Evolutionary conservation across 2,797 vertebrate genomes (phyloP).

Genomic region (Pristis pectinata): DNA sequence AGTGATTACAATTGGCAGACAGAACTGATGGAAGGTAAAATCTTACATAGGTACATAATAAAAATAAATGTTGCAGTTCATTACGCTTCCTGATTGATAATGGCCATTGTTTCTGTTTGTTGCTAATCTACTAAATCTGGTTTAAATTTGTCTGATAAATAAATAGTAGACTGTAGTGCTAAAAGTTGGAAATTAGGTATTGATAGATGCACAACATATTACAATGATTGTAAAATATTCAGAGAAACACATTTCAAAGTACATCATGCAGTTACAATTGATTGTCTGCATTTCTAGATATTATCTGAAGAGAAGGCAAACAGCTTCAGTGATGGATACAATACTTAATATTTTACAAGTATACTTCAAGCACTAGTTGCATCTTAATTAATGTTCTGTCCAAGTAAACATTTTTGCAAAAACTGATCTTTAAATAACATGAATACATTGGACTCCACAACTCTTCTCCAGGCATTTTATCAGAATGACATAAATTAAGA

Average conservation of each 20-base stretch:
- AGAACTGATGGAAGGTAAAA: slow-evolving; percentile 10
- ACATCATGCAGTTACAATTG: neutral
- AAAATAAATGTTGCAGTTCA: neutral
- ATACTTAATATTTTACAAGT: too few species aligned
- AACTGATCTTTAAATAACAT: neutral
- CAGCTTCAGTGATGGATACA: neutral
- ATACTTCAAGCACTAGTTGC: neutral
- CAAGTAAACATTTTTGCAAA: neutral
- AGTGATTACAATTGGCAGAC: slow-evolving; percentile 33
- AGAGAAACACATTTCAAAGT: neutral
- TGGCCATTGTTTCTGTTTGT: neutral
- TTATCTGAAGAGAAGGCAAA: neutral
- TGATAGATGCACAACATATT: neutral
- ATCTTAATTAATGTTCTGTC: neutral
- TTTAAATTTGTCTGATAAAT: slow-evolving; percentile 4
- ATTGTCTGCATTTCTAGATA: neutral
- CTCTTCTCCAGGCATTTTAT: neutral
- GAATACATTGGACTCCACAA: neutral
- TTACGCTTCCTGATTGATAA: slow-evolving; percentile 9
- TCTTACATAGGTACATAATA: neutral
- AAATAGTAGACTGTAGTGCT: neutral
- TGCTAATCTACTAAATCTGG: neutral
- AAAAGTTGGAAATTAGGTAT: neutral
- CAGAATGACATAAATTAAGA: neutral
- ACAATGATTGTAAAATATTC: neutral